Evolutionary conservation across 2,113 vertebrate species (phyloP).

Genomic region (Xenopus borealis): DNA sequence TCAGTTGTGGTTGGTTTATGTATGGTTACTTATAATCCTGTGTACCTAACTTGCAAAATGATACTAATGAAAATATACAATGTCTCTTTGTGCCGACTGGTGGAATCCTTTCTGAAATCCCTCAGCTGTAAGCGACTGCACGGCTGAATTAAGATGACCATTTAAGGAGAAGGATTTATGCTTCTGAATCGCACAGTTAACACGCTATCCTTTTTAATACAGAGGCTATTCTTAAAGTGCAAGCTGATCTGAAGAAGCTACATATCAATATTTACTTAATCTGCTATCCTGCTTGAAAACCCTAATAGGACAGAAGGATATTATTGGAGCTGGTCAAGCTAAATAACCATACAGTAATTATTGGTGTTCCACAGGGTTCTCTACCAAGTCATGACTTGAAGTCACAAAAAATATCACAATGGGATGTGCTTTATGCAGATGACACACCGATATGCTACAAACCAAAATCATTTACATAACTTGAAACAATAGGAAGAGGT

Average conservation of each 20-base stretch:
- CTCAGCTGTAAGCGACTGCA: slow-evolving; percentile 6
- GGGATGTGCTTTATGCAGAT: too few relatives aligned
- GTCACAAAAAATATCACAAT: too few relatives aligned
- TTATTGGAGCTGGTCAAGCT: too few relatives aligned
- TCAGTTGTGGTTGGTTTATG: neutral
- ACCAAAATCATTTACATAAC: too few relatives aligned
- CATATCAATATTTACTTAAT: slow-evolving; percentile 3
- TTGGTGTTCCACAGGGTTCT: too few relatives aligned
- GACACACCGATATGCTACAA: too few relatives aligned
- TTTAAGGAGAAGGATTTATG: slow-evolving; percentile 40
- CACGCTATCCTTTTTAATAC: slow-evolving; percentile 11
- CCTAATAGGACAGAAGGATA: too few relatives aligned
- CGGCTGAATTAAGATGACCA: slow-evolving; percentile 16
- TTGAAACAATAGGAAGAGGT: too few relatives aligned
- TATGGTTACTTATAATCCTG: neutral
- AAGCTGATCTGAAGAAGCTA: slow-evolving; percentile 37
- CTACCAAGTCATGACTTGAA: too few relatives aligned
- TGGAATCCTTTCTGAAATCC: neutral
- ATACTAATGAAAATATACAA: neutral
- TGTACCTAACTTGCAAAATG: too few relatives aligned
- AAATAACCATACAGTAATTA: too few relatives aligned
- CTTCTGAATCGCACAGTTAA: slow-evolving; percentile 17
- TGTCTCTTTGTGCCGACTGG: neutral
- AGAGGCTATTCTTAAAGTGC: slow-evolving; percentile 11
- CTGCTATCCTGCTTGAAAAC: too few relatives aligned